Evolutionary conservation across 2,797 vertebrate genomes (phyloP).

Genomic region (Varecia variegata): DNA sequence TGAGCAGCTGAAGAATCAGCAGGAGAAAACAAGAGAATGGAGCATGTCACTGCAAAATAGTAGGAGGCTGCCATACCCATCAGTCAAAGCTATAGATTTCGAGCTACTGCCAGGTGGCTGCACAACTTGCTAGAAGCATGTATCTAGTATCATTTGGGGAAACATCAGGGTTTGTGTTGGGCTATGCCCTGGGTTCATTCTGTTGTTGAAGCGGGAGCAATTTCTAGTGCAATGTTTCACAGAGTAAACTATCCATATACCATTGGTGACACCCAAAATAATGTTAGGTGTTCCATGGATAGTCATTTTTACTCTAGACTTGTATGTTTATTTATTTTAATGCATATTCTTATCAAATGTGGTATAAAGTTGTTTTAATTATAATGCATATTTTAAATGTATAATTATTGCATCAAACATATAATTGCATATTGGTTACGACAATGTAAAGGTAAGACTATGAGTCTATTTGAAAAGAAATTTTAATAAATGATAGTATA

Average conservation of each 20-base stretch:
- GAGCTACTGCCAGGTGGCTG: conserved; percentile 33
- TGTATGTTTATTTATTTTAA: neutral
- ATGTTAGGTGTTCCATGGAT: neutral
- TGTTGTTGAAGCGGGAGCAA: neutral
- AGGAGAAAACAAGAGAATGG: conserved; percentile 56
- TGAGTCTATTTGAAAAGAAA: neutral
- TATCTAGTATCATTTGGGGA: neutral
- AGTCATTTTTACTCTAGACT: neutral
- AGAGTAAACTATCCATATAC: neutral
- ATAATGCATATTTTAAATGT: neutral
- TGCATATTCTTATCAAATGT: neutral
- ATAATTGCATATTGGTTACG: neutral
- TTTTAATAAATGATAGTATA: neutral
- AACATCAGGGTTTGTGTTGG: neutral
- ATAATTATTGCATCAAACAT: neutral
- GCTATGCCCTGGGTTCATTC: neutral
- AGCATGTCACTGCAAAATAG: neutral
- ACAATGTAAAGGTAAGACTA: neutral
- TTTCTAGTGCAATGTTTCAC: neutral
- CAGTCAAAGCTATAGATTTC: conserved; percentile 18
- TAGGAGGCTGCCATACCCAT: neutral
- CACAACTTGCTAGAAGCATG: conserved; percentile 20
- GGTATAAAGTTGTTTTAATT: neutral
- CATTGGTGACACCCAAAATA: neutral
- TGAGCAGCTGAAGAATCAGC: conserved; percentile 55